These are phyloP conservation scores for Hydropsyche betteni DNA, from an alignment of 2,888 invertebrate genomes.

Conservation along the genomic window DNA sequence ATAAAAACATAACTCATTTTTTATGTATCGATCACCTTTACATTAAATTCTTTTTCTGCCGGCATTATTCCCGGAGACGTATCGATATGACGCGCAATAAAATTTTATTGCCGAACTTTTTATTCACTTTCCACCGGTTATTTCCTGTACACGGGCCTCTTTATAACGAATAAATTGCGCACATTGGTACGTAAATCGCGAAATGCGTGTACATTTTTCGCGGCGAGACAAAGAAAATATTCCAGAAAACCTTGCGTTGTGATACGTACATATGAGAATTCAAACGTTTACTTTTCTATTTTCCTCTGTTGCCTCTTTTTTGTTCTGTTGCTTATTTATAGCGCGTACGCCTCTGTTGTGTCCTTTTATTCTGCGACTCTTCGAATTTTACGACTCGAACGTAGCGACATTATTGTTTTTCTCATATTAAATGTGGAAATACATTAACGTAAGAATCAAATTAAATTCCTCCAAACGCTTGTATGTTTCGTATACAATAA, in stretches of 20 bases:
- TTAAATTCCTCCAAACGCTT: too few species aligned
- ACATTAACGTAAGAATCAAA: too few species aligned
- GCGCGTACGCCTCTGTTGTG: background rate
- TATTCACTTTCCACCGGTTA: slow-evolving; percentile 46
- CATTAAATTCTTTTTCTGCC: slow-evolving; percentile 44
- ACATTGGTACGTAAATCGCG: slow-evolving; percentile 44
- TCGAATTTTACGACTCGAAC: too few species aligned
- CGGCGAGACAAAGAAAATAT: slow-evolving; percentile 12
- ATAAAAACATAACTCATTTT: slow-evolving; percentile 37
- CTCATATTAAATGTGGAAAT: too few species aligned
- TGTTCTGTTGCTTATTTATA: background rate
- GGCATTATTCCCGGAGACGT: slow-evolving; percentile 46
- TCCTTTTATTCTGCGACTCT: too few species aligned
- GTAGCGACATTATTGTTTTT: too few species aligned
- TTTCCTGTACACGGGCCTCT: slow-evolving; percentile 37
- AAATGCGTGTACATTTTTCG: background rate
- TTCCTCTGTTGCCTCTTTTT: too few species aligned
- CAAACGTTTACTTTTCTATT: too few species aligned
- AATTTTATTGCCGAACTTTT: slow-evolving; percentile 49
- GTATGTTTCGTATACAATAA: too few species aligned
- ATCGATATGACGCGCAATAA: slow-evolving; percentile 49
- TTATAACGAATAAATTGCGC: slow-evolving; percentile 49
- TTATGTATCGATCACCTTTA: slow-evolving; percentile 49
- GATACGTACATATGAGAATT: too few species aligned
- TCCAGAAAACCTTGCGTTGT: background rate